Percentiles rank a stretch among this genome's conserved stretches.
phyloP scores from a whole-genome alignment of 2,113 vertebrate species.

The Tragelaphus imberbis region DNA sequence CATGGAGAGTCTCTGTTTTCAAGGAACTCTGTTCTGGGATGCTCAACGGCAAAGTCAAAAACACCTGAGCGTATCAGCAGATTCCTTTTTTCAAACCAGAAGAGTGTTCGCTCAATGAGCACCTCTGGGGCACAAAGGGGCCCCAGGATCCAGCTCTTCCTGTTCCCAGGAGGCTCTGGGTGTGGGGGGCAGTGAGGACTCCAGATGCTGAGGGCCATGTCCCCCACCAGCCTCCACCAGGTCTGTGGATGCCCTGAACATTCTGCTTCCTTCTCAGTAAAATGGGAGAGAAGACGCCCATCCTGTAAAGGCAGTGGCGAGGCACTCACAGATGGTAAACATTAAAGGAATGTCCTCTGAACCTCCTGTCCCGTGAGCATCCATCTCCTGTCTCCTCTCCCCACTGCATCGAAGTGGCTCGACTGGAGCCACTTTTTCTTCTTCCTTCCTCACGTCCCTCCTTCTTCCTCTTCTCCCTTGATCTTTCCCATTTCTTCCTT shows the following conservation, averaged over 20 bases:
- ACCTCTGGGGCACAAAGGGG: not conserved
- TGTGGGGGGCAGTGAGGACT: fast-evolving
- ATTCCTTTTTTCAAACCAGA: not conserved
- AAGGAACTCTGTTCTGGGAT: not conserved
- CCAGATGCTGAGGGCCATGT: not conserved
- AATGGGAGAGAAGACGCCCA: not conserved
- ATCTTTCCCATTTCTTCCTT: not conserved
- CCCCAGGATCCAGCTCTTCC: too few species aligned
- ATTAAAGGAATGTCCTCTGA: not conserved
- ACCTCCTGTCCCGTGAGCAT: not conserved
- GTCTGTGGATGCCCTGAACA: not conserved
- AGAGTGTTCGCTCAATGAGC: not conserved
- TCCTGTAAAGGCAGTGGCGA: not conserved
- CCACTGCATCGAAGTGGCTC: not conserved
- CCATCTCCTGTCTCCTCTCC: not conserved
- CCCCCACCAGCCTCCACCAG: not conserved
- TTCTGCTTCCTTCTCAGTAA: not conserved
- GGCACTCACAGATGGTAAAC: fast-evolving
- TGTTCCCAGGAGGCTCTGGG: not conserved
- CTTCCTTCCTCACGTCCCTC: too few species aligned
- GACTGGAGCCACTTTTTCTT: not conserved
- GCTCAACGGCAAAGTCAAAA: not conserved
- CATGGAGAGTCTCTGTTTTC: not conserved
- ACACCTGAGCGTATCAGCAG: not conserved
- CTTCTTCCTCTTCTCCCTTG: not conserved